phyloP scores from a whole-genome alignment of 2,113 vertebrate species.

The Halcyon senegalensis region DNA sequence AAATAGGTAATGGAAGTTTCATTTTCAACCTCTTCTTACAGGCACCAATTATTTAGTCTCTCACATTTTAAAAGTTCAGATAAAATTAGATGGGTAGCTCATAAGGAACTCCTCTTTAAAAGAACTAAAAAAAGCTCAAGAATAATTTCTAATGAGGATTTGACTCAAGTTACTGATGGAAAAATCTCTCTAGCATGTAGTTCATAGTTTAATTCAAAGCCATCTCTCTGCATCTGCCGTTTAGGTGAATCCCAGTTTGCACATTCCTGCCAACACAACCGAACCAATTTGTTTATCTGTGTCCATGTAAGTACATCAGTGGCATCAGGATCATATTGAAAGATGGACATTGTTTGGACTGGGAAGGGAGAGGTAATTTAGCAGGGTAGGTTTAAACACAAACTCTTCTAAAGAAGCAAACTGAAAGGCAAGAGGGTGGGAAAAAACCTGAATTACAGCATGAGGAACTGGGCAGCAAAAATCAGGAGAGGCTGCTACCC shows the following conservation, averaged over 20 bases:
- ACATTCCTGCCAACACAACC: neutral
- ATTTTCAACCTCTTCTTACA: neutral
- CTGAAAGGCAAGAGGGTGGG: neutral
- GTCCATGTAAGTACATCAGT: neutral
- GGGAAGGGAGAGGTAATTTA: neutral
- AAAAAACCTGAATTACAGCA: neutral
- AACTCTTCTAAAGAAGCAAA: neutral
- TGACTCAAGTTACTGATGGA: neutral
- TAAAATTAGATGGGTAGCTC: neutral
- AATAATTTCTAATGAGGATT: neutral
- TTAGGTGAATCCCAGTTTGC: neutral
- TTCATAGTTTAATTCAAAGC: neutral
- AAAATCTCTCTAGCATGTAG: neutral
- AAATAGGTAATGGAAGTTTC: neutral
- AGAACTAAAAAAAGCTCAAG: neutral
- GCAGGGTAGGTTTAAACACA: neutral
- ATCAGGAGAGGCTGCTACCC: neutral
- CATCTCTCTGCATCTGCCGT: neutral
- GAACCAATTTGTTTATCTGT: neutral
- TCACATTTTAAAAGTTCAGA: neutral
- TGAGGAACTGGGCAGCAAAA: neutral
- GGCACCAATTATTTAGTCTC: neutral
- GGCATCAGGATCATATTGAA: neutral
- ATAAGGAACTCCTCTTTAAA: neutral
- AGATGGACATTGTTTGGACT: neutral